phyloP scores from a whole-genome alignment of 2,888 invertebrate species.

The Habrosyne pyritoides region DNA sequence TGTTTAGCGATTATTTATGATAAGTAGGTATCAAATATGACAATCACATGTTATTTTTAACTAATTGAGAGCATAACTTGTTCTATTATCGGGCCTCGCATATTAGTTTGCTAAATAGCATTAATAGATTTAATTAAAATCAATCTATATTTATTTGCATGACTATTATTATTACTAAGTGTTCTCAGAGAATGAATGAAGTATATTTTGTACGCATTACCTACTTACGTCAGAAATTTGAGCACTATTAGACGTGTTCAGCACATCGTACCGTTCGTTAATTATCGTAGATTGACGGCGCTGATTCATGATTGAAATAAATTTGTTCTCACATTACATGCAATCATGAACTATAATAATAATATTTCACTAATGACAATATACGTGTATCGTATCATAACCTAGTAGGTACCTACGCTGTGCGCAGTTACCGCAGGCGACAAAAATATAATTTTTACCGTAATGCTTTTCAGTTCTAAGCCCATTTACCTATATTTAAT shows the following conservation, averaged over 20 bases:
- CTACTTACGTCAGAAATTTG: neutral
- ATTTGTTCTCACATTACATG: neutral
- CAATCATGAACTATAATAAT: neutral
- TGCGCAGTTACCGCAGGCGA: neutral
- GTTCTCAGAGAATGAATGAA: neutral
- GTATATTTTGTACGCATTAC: neutral
- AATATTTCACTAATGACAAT: neutral
- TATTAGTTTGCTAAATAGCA: neutral
- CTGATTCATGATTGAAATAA: constrained; percentile 3
- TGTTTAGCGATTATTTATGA: constrained; percentile 6
- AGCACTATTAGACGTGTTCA: neutral
- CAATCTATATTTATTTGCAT: neutral
- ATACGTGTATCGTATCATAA: neutral
- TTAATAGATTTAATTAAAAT: neutral
- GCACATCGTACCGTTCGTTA: neutral
- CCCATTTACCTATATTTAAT: constrained; percentile 9
- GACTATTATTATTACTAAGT: neutral
- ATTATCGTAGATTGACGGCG: neutral
- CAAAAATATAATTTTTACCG: neutral
- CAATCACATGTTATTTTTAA: neutral
- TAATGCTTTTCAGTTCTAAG: neutral
- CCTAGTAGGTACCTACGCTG: neutral
- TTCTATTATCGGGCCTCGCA: neutral
- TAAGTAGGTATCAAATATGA: neutral
- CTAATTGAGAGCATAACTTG: neutral